phyloP scores from a whole-genome alignment of 2,888 invertebrate genomes.

The Tetranychus truncatus region DNA sequence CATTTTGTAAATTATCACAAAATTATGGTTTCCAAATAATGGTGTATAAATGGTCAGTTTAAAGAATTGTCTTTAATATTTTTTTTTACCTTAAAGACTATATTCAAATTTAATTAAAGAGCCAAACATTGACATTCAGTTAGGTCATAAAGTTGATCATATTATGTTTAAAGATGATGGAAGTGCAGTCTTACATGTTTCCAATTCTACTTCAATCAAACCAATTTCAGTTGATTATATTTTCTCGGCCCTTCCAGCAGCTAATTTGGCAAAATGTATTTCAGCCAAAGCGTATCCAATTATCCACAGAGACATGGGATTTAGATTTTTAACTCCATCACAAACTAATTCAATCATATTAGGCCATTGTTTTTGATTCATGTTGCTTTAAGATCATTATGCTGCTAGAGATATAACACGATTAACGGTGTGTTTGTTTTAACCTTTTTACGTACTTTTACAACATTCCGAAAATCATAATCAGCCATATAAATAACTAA shows the following conservation, averaged over 20 bases:
- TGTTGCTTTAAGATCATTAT: constrained; percentile 47
- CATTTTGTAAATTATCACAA: too few species aligned
- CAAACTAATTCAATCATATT: constrained; percentile 40
- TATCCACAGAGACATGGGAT: constrained; percentile 45
- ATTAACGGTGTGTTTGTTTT: constrained; percentile 29
- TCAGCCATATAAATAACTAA: too few species aligned
- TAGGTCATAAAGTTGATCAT: constrained; percentile 44
- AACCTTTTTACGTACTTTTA: too few species aligned
- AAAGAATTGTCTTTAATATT: constrained; percentile 52
- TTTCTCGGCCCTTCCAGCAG: constrained; percentile 57
- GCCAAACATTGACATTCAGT: constrained; percentile 42
- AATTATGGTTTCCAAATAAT: constrained; percentile 38
- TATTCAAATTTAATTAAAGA: constrained; percentile 36
- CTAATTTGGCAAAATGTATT: constrained; percentile 26
- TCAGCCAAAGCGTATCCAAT: constrained; percentile 26
- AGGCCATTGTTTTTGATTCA: constrained; percentile 57
- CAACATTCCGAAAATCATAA: too few species aligned
- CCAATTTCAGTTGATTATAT: constrained; percentile 38
- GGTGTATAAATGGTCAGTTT: constrained; percentile 60
- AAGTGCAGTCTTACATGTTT: constrained; percentile 28
- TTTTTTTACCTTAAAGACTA: constrained; percentile 44
- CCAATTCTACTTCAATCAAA: constrained; percentile 14
- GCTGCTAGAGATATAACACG: constrained; percentile 24
- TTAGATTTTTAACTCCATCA: constrained; percentile 79
- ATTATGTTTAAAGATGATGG: constrained; percentile 43